Evolutionary conservation across 30 jellyfish, hydroid and myxozoan species (phyloP).

Genomic region (Cassiopea xamachana): DNA sequence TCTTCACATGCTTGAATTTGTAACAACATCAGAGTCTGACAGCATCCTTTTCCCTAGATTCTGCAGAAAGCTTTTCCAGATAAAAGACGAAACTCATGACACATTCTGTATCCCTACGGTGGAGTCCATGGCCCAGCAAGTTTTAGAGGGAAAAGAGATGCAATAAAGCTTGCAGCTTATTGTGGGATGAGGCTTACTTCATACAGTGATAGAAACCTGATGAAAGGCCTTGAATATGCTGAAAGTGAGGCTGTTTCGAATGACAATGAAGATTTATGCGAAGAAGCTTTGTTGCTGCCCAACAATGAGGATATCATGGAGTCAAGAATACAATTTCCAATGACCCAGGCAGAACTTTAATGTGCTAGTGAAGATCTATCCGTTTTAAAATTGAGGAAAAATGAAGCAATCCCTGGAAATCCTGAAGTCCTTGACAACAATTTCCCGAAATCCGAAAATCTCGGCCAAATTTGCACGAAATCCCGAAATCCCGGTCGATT

Average conservation of each 20-base stretch:
- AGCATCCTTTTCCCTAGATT: constrained; percentile 46
- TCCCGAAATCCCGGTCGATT: too few species aligned
- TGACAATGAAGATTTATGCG: constrained; percentile 4
- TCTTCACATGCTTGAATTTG: too few species aligned
- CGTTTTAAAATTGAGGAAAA: constrained; percentile 8
- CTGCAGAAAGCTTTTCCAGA: constrained; percentile 15
- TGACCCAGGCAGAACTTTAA: too few species aligned
- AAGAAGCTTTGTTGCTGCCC: neutral
- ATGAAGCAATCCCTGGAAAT: neutral
- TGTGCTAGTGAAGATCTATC: neutral
- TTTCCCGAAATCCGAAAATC: too few species aligned
- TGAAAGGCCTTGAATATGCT: constrained; percentile 32
- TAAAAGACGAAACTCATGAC: constrained; percentile 45
- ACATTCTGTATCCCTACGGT: neutral
- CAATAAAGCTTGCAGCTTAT: neutral
- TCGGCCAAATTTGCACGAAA: too few species aligned
- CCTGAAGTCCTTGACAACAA: too few species aligned
- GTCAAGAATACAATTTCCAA: too few species aligned
- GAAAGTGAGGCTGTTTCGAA: constrained; percentile 49
- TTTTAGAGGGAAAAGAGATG: constrained; percentile 33
- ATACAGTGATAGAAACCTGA: neutral
- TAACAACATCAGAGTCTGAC: neutral
- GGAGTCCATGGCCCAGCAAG: constrained; percentile 4
- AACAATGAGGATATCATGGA: neutral
- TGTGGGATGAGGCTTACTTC: too few species aligned